These are phyloP conservation scores for Drosophila colorata DNA, from an alignment of 2,888 invertebrate genomes.

Conservation along the genomic window DNA sequence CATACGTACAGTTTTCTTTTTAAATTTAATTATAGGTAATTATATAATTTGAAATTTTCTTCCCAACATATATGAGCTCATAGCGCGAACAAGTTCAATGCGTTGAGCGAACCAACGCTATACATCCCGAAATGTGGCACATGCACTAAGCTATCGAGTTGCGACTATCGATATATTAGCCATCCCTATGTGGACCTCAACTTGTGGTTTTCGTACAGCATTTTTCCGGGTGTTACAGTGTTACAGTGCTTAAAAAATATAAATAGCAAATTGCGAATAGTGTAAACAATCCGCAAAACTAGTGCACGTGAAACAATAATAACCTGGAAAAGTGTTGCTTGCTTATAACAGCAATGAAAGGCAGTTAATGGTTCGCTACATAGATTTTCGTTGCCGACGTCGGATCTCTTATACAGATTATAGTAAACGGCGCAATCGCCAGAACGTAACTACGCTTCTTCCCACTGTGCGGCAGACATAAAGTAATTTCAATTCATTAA, in stretches of 20 bases:
- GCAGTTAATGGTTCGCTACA: slow-evolving; percentile 58
- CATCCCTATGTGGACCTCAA: slow-evolving; percentile 61
- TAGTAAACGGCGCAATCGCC: slow-evolving; percentile 58
- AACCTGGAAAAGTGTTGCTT: slow-evolving; percentile 26
- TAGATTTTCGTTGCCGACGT: slow-evolving; percentile 63
- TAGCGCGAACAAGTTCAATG: background rate
- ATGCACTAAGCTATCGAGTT: slow-evolving; percentile 1
- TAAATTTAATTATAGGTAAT: background rate
- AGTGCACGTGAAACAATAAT: slow-evolving; percentile 27
- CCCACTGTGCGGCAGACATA: slow-evolving; percentile 60
- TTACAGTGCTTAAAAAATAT: slow-evolving; percentile 73
- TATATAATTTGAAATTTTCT: slow-evolving; percentile 8
- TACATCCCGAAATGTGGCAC: slow-evolving; percentile 1
- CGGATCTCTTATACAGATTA: slow-evolving; percentile 57
- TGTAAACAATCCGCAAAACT: slow-evolving; percentile 48
- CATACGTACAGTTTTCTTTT: too few relatives aligned
- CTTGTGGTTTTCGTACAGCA: slow-evolving; percentile 70
- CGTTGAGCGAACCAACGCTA: slow-evolving; percentile 2
- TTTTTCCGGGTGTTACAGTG: slow-evolving; percentile 74
- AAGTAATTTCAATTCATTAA: slow-evolving; percentile 56
- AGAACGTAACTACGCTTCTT: slow-evolving; percentile 30
- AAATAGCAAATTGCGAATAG: slow-evolving; percentile 58
- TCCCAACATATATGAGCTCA: background rate
- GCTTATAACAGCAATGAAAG: slow-evolving; percentile 59
- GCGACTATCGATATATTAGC: slow-evolving; percentile 45